Base-by-base conservation (phyloP, 2,797 vertebrate genomes). In the Alca torda region DNA sequence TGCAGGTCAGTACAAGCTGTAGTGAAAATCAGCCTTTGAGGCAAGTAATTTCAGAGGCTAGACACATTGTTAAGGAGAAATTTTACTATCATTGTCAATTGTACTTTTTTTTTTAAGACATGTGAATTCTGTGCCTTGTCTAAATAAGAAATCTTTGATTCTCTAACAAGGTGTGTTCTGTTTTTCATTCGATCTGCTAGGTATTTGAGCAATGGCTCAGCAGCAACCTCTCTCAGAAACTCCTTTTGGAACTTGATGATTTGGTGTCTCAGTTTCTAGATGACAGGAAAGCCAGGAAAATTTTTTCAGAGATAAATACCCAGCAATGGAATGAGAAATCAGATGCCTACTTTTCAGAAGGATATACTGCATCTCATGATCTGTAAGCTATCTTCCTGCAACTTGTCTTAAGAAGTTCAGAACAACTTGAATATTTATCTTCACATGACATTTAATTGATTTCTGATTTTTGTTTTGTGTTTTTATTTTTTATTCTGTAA, bases 351-450 rank as follows among this genome's bases (percentile, higher is more conserved):
- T 87, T 81, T 81, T 70, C 73, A 10, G 48, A 70, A 63, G 65
- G 60, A 18, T 65, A 67, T 65, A 37, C 9, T 25, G 21, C 30
- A 31, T 54, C 78, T 81, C 50, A 39, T 79, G 63, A 95, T 17
- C 75, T 65, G 97, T 98, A 96, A 98, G 87, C 50, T 83, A 19
- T 16, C 53, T 96, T 91, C 73, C 46, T 86, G 33, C 56, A 89
- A 11, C 35, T 84, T 59, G 4, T 37, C 15, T 46, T 37, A 56
- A 5, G 24, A 90, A 60, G 41, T 67, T 91, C 53, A 57, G 33
- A 56, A 69, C 13, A 48, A 43, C n/a, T 10, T 35, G 41, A 73
- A 56, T 78, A 86, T 63, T 88, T 1, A 3, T 57, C 73, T 90
- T 91, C 43, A 48, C 3, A 23, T 87, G 43, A 9, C 13, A 20